Conservation (phyloP, 2,888 invertebrate genomes). For the Gibbula magus region DNA sequence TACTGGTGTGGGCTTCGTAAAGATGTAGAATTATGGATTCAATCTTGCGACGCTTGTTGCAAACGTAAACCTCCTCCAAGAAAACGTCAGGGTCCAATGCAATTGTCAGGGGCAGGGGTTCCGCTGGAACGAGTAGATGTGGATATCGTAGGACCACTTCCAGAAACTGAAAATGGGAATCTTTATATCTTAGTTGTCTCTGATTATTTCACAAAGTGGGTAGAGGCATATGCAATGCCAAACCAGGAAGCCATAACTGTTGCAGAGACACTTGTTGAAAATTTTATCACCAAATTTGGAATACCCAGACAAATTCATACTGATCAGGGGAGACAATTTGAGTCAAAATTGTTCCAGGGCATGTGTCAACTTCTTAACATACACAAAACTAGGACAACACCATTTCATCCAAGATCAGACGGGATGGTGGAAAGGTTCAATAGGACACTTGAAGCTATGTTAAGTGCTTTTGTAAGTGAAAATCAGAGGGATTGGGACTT, state of each 20-base stretch:
- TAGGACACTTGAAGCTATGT: constrained; percentile 38
- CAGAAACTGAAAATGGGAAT: constrained; percentile 38
- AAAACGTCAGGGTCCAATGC: constrained; percentile 32
- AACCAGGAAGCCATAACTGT: constrained; percentile 34
- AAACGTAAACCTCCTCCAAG: constrained; percentile 32
- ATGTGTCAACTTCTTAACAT: constrained; percentile 41
- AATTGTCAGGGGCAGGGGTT: constrained; percentile 25
- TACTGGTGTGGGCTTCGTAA: constrained; percentile 41
- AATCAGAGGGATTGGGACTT: constrained; percentile 45
- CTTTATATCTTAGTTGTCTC: constrained; percentile 44
- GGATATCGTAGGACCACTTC: constrained; percentile 47
- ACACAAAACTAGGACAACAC: constrained; percentile 44
- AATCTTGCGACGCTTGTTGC: constrained; percentile 39
- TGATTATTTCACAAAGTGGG: constrained; percentile 50
- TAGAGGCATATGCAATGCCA: constrained; percentile 42
- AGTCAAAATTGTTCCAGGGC: constrained; percentile 37
- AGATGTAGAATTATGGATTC: constrained; percentile 38
- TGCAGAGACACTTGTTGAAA: constrained; percentile 42
- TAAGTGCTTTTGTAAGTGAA: constrained; percentile 29
- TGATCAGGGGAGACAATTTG: constrained; percentile 50
- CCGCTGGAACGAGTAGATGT: constrained; percentile 38
- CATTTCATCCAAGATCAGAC: constrained; percentile 41
- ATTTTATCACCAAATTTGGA: constrained; percentile 41
- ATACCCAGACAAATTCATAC: constrained; percentile 40
- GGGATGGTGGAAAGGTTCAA: constrained; percentile 45